Percentiles rank a stretch among this genome's conserved stretches.
Evolutionary conservation across 2,888 invertebrate species (phyloP).

Genomic region (Acleris emargana): DNA sequence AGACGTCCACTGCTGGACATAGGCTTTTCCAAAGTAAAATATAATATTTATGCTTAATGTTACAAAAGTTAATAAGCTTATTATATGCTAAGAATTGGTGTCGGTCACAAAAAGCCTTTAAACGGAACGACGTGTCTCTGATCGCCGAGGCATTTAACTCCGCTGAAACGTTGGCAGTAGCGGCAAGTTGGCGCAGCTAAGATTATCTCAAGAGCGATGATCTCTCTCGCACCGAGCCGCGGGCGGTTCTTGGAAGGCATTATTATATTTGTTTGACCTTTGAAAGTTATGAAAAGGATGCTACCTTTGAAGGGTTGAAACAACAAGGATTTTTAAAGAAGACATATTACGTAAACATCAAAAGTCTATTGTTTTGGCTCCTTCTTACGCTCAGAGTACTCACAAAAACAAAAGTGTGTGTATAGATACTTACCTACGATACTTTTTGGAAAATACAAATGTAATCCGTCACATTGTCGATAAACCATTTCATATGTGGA

Average conservation of each 20-base stretch:
- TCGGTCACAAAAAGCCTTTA: slow-evolving; percentile 1
- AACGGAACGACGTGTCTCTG: slow-evolving; percentile 20
- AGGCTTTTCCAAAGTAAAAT: too few species aligned
- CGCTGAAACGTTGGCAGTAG: slow-evolving; percentile 24
- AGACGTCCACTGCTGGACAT: too few species aligned
- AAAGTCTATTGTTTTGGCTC: too few species aligned
- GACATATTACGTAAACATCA: too few species aligned
- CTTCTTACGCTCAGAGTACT: too few species aligned
- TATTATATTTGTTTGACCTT: slow-evolving; percentile 16
- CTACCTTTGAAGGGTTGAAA: not conserved
- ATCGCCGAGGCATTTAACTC: slow-evolving; percentile 24
- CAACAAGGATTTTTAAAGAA: too few species aligned
- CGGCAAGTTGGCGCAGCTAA: slow-evolving; percentile 24
- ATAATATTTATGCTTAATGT: too few species aligned
- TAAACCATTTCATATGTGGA: too few species aligned
- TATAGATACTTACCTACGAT: too few species aligned
- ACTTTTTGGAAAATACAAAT: too few species aligned
- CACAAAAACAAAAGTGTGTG: too few species aligned
- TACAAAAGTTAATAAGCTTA: not conserved
- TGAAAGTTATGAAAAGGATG: slow-evolving; percentile 4
- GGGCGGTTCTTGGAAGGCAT: slow-evolving; percentile 9
- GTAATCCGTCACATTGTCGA: too few species aligned
- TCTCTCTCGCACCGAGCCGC: slow-evolving; percentile 18
- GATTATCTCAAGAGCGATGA: slow-evolving; percentile 29
- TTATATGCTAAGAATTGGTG: not conserved